Evolutionary conservation across 2,888 invertebrate species (phyloP).

Genomic region (Andrena minutula): DNA sequence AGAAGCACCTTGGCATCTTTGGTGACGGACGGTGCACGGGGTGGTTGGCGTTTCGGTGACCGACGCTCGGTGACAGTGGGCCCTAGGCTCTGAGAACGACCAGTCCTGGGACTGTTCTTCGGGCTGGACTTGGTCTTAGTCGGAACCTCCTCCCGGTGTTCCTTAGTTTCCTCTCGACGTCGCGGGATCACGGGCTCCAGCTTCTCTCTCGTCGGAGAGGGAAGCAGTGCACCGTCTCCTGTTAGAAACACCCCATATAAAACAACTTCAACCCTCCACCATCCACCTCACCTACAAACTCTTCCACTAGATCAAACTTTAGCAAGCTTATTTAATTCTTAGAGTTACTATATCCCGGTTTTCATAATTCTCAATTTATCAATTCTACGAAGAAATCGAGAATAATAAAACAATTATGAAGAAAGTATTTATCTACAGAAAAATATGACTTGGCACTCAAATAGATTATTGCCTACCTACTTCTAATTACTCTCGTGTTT

Average conservation of each 20-base stretch:
- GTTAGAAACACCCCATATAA: not conserved
- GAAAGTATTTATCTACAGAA: too few species aligned
- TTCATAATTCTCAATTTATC: too few species aligned
- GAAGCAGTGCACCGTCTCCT: conserved; percentile 88
- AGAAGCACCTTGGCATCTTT: conserved; percentile 81
- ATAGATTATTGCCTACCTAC: too few species aligned
- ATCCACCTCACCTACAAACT: too few species aligned
- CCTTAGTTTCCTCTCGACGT: conserved; percentile 86
- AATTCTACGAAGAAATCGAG: too few species aligned
- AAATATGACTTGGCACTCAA: too few species aligned
- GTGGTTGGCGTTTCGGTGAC: conserved; percentile 92
- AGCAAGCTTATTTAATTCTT: too few species aligned
- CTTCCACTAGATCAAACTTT: too few species aligned
- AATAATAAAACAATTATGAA: too few species aligned
- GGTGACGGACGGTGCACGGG: conserved; percentile 80
- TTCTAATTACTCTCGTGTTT: too few species aligned
- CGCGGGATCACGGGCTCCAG: conserved; percentile 89
- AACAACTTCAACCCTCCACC: not conserved
- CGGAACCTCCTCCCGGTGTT: conserved; percentile 80
- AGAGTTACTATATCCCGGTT: too few species aligned
- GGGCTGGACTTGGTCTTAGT: conserved; percentile 86
- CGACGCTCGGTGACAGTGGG: conserved; percentile 89
- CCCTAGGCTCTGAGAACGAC: conserved; percentile 90
- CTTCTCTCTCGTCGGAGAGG: conserved; percentile 90
- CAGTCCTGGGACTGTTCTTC: conserved; percentile 87